Evolutionary conservation across 1,140 invertebrate species (phyloP), one percentile per base, ranked within the genome.

Genomic region (Eulimnadia texana): DNA sequence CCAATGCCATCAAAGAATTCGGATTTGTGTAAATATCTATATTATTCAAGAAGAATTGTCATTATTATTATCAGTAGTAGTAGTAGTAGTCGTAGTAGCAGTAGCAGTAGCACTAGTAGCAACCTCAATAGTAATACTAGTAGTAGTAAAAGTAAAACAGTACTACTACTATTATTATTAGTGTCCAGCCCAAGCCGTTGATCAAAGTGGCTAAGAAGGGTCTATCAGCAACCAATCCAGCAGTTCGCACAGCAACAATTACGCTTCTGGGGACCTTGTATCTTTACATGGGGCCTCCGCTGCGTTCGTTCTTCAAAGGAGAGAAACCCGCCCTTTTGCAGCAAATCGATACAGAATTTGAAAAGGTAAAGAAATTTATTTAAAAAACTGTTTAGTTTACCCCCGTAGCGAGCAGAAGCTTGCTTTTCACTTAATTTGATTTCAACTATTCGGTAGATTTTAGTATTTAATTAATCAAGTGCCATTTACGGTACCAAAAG

Each of bases 281-380:
- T 64, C 73, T 93, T 64, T 93, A 86, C 67, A 84, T 91, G 75
- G 90, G 90, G 1, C 66, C 71, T 42, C 76, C 82, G 0, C 67
- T 94, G 0, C 74, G 87, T 49, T 78, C 81, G 62, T 86, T 88
- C 68, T 91, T 93, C 67, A 90, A 93, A 65, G 82, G 82, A 66
- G 92, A 94, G 69, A 95, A 94, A 68, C 79, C 88, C 6, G 82
- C 86, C 0, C 72, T 93, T 0, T 80, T 85, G 33, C 88, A 91
- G 65, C 85, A 90, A 71, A 91, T 95, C 58, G 85, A 89, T 70
- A 78, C 84, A 19, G 91, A 94, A 70, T 83, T 92, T 69, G 88
- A 90, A 58, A 93, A 92, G 73, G 79, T 81, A 67, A n/a, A n/a
- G n/a, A n/a, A n/a, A n/a, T n/a, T n/a, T 20, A n/a, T 3, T 50